Evolutionary conservation across 1,140 invertebrate species (phyloP), one percentile per base, ranked within the genome.

Genomic region (Cotesia chilonis): DNA sequence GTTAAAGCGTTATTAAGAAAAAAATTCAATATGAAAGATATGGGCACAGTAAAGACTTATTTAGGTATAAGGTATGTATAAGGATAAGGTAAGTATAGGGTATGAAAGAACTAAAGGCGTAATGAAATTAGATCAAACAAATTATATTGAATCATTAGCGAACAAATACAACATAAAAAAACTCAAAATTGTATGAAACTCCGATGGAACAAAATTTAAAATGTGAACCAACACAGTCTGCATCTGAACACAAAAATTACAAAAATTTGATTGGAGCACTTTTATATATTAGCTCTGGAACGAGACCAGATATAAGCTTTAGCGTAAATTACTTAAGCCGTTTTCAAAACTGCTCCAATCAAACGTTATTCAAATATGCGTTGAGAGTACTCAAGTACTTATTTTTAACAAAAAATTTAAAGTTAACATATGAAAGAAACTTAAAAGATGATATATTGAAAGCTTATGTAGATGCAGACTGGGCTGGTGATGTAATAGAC

Each of bases 391-490:
- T 74, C 52, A 74, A 74, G 52, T 74, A 70, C 36, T 68, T 73
- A 35, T 60, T n/a, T 10, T 20, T 47, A 66, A 70, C 68, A 3
- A 74, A 60, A 74, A 54, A 70, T 59, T 12, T 70, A 7, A 74
- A 70, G 70, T 60, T 74, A 59, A 74, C 28, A 20, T 74, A 70
- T 57, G 14, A 38, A n/a, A 61, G 66, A 60, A 70, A 65, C 12
- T 14, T 38, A 5, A 70, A 60, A 59, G 36, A 5, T 9, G 74
- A 75, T n/a, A 71, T 12, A 37, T 35, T 78, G 4, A 65, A 73
- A 52, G 71, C 72, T 51, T 77, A 63, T 51, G 74, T 75, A 36
- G 78, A 80, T 66, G 52, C 78, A 14, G 77, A 80, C 51, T 78
- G 65, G 12, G 78, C 77, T 51, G 77, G 71, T 35, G 75, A 77